phyloP scores from a whole-genome alignment of 1,140 invertebrate genomes.

The Teleopsis dalmanni region DNA sequence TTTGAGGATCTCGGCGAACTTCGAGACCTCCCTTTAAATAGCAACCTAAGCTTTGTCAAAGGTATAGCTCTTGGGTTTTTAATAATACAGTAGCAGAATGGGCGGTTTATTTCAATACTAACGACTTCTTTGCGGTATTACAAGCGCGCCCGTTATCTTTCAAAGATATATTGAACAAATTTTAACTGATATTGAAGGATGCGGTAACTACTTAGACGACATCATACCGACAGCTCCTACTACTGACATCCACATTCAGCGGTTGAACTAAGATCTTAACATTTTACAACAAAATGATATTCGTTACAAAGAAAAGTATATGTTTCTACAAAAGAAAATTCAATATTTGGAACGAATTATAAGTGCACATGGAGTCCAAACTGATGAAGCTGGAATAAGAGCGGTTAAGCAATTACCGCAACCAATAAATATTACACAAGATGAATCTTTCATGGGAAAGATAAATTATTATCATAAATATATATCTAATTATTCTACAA shows the following conservation, averaged over 20 bases:
- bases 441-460: conserved; percentile 36
- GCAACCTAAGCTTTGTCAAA: too few relatives aligned
- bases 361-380: conserved; percentile 27
- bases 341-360: conserved; percentile 40
- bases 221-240: conserved; percentile 23
- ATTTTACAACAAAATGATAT: background rate
- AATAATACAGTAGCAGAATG: too few relatives aligned
- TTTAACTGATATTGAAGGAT: background rate
- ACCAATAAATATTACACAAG: conserved; percentile 28
- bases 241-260: conserved; percentile 23
- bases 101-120: conserved; percentile 7
- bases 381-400: conserved; percentile 29
- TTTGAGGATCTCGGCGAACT: too few relatives aligned
- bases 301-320: background rate
- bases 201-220: background rate
- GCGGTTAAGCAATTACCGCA: conserved; percentile 35
- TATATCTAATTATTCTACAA: conserved; percentile 12
- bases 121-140: background rate
- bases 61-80: too few relatives aligned
- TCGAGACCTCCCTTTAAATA: too few relatives aligned
- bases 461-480: conserved; percentile 44
- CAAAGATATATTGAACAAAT: conserved; percentile 3
- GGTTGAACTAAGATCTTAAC: conserved; percentile 18
- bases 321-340: background rate
- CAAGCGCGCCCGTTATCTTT: conserved; percentile 5